phyloP scores from a whole-genome alignment of 2,113 vertebrate genomes.

The Bos indicus region DNA sequence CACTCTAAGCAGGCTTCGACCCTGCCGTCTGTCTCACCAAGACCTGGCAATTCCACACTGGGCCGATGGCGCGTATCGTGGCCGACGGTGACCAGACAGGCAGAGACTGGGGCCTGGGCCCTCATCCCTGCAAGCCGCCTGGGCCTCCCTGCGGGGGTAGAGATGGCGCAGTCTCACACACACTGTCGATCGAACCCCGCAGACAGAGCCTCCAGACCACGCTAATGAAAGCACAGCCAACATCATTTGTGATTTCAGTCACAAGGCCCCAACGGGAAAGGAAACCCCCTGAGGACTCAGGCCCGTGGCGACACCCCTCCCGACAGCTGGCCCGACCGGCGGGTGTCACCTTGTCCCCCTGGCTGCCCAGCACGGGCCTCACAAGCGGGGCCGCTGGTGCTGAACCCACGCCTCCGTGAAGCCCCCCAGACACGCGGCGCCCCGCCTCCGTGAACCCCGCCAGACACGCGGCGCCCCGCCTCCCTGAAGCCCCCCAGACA shows the following conservation, averaged over 20 bases:
- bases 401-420: too few species aligned
- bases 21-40: rapidly evolving
- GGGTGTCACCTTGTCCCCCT: background rate
- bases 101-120: rapidly evolving
- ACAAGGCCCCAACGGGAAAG: background rate
- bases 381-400: rapidly evolving
- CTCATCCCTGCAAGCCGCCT: rapidly evolving
- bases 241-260: background rate
- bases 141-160: background rate
- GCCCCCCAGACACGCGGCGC: rapidly evolving
- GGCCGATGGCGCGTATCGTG: rapidly evolving
- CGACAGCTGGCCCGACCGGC: background rate
- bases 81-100: background rate
- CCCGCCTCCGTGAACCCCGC: background rate
- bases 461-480: rapidly evolving
- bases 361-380: rapidly evolving
- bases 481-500: too few species aligned
- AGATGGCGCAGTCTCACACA: rapidly evolving
- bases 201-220: background rate
- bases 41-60: rapidly evolving
- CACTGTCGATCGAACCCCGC: background rate
- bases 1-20: rapidly evolving
- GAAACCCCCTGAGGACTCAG: background rate
- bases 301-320: too few species aligned
- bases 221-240: background rate